Base-by-base conservation (phyloP, 2,797 vertebrate genomes). In the Manis pentadactyla region DNA sequence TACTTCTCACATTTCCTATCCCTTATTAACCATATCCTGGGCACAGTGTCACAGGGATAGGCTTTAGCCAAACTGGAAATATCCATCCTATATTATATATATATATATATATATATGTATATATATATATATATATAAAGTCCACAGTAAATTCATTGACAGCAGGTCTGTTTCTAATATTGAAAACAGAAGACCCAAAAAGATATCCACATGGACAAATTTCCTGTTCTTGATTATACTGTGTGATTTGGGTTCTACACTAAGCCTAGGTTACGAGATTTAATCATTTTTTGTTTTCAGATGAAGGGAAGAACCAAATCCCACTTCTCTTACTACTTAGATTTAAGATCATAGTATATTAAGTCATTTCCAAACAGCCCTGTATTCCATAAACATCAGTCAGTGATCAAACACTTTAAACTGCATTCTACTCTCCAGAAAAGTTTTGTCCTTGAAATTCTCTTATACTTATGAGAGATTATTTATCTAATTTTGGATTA, bases 261-360 rank as follows among this genome's bases (percentile, higher is more conserved):
- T 96, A 95, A 97, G 71, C 95, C 92, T 85, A 94, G 95, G 97
- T 97, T 97, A 96, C 92, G 77, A 84, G n/a, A 94, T 82, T 92
- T 95, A 92, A 97, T 94, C 71, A 77, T 46, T 90, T 86, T 95
- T 95, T 97, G 61, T 90, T 93, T 98, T 97, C 85, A 94, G 87
- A 95, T 83, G 59, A 85, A 94, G 68, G 75, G 95, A 96, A 79
- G 68, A 87, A 92, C 27, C 3, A 94, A 97, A 95, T 92, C 85
- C 84, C 61, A 94, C 63, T 94, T 97, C 66, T 92, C 53, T 94
- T 93, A 82, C 34, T 25, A 94, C 69, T 66, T 92, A 71, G 69
- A 74, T 90, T 90, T 88, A 95, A 94, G 86, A 90, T 90, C 87
- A 79, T 49, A 34, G 18, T 73, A 83, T 83, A 94, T 61, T 86